A percentile compares a stretch with the other conserved stretches of the same genome.
Conservation (phyloP, 2,797 vertebrate genomes). For the Eulemur albifrons region DNA sequence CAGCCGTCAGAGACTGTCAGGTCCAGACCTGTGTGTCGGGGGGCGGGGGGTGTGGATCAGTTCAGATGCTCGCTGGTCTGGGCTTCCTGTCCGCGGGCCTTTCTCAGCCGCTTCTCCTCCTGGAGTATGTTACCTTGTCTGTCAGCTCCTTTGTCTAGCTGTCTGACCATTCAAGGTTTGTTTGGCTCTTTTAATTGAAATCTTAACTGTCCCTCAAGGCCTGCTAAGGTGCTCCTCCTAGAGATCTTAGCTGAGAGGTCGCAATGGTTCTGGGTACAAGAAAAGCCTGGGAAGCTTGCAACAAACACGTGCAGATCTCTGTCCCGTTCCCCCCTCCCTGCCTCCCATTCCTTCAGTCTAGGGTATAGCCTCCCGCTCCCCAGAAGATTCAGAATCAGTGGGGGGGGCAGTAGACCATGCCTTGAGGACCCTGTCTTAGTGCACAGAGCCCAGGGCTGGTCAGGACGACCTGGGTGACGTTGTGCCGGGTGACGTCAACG, state of each 20-base stretch:
- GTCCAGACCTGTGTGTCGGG: background rate
- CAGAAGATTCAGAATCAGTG: background rate
- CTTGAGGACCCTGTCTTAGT: background rate
- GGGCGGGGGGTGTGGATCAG: background rate
- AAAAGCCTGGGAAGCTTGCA: background rate
- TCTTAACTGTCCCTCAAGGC: background rate
- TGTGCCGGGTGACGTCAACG: background rate
- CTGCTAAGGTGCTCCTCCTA: background rate
- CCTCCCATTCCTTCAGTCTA: background rate
- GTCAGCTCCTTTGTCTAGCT: background rate
- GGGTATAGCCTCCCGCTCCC: background rate
- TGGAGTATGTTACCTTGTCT: background rate
- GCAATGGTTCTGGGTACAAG: background rate
- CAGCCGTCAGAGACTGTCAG: background rate
- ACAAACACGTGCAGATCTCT: background rate
- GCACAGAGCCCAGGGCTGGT: background rate
- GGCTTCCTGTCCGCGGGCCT: background rate
- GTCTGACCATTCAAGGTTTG: background rate
- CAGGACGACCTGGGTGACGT: background rate
- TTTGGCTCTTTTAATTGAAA: slow-evolving; percentile 26
- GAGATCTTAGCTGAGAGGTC: background rate
- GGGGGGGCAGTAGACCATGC: background rate
- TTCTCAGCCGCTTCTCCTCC: background rate
- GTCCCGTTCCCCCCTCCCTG: too few species aligned
- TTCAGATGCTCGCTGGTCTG: background rate